Evolutionary conservation across 2,888 invertebrate genomes (phyloP), one percentile per base, ranked within the genome.

Genomic region (Trichogramma dendrolimi): DNA sequence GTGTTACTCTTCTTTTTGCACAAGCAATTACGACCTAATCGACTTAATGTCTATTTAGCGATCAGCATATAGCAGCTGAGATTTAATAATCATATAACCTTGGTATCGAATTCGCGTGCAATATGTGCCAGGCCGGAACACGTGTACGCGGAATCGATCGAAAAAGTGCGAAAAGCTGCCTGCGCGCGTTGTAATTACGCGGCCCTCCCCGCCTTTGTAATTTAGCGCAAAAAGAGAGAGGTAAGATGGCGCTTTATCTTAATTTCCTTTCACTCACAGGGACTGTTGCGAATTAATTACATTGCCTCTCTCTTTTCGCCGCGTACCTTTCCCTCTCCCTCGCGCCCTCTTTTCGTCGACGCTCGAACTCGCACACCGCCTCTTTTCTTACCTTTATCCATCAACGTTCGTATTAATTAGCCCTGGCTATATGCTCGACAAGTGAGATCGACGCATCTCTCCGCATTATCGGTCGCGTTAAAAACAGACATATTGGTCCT

Each of bases 21-120:
- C 71, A 68, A 70, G 73, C 73, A 74, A 76, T 75, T 75, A 75
- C 72, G 71, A 73, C 68, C 72, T 67, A 73, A 71, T 72, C 73
- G 71, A 73, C 72, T 71, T 74, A 75, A 75, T 73, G 73, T 73
- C 73, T 74, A 74, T 75, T 76, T 75, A 74, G 75, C 27, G 27
- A 27, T 73, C 73, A 72, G 68, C 68, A 69, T 71, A 71, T 71
- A 70, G 71, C 69, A 27, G 71, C 68, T 72, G 71, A 74, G 73
- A 75, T 75, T 74, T 73, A 71, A 74, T 75, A 74, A 74, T 74
- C 72, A 71, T 71, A 71, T 69, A 68, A 62, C 69, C 61, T 67
- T 65, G 62, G 66, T 54, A 61, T 42, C 40, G 7, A 57, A 57
- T 39, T 39, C 27, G 2, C 44, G 8, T 11, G 27, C 8, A 27